Base-by-base conservation (phyloP, 2,888 invertebrate genomes). In the Gasteruption jaculator region DNA sequence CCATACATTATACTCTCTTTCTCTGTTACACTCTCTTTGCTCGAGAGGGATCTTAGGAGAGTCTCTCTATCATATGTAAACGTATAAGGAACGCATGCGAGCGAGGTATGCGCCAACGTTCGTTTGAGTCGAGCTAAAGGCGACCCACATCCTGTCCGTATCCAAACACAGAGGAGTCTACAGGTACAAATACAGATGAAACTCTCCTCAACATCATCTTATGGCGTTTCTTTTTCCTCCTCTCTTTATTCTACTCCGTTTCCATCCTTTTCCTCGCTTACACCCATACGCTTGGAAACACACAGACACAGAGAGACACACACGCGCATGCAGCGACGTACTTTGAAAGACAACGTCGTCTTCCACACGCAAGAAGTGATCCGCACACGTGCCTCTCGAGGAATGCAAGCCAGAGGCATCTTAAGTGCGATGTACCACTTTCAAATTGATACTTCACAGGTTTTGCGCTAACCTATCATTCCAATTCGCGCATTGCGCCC, bases 91-190 rank as follows among this genome's bases (percentile, higher is more conserved):
- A 47, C 52, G 50, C 48, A 44, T 16, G 50, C n/a, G 45, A 52
- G 31, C 44, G 43, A 43, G 54, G 54, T 57, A 54, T 59, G 57
- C 53, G 52, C 6, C 7, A 31, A 46, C 49, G 53, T 46, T 52
- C 53, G 50, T 52, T 54, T 55, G 54, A 56, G 54, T 51, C 50
- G 48, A 54, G 50, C 54, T 43, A 56, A n/a, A n/a, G n/a, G 59
- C 59, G 62, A 63, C 62, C 61, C 61, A 62, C 62, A 63, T 63
- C 58, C 56, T 50, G 56, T 45, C 45, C 50, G 52, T 52, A 48
- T 60, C 56, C 58, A 56, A 54, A 57, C 54, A 57, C 49, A 37
- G 35, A 40, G 39, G 40, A 40, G 35, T 39, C 41, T 45, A 12
- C 8, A 12, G 5, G 15, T 12, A 21, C 11, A 35, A 14, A n/a